Evolutionary conservation across 2,888 invertebrate genomes (phyloP).

Genomic region (Euspilapteryx auroguttella): DNA sequence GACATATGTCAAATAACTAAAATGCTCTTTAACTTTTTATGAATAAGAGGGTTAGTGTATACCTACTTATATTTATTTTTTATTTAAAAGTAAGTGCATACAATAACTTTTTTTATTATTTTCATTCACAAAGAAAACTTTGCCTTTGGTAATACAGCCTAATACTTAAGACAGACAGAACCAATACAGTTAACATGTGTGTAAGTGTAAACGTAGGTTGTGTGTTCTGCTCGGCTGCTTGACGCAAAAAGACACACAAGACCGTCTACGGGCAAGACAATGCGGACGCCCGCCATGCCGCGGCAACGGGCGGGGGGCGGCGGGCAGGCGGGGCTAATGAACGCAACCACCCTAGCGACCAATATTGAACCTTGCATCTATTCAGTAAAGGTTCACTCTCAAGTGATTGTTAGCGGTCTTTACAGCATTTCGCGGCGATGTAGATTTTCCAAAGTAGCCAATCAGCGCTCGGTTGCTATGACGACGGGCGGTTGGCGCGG

Average conservation of each 20-base stretch:
- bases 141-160: too few species aligned
- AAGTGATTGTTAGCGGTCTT: slow-evolving; percentile 17
- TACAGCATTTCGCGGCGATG: slow-evolving; percentile 18
- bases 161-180: too few species aligned
- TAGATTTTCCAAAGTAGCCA: slow-evolving; percentile 33
- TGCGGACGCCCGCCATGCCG: slow-evolving; percentile 38
- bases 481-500: slow-evolving; percentile 23
- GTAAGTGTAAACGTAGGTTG: neutral
- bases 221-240: slow-evolving; percentile 1
- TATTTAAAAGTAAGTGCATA: too few species aligned
- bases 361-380: too few species aligned
- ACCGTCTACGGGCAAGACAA: slow-evolving; percentile 16
- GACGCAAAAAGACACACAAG: slow-evolving; percentile 31
- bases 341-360: slow-evolving; percentile 12
- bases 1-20: too few species aligned
- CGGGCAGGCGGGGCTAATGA: slow-evolving; percentile 55
- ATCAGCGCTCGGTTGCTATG: slow-evolving; percentile 48
- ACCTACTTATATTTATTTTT: too few species aligned
- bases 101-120: too few species aligned
- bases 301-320: slow-evolving; percentile 44
- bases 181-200: too few species aligned
- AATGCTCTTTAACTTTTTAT: too few species aligned
- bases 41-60: too few species aligned
- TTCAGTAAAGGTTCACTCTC: slow-evolving; percentile 22
- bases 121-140: too few species aligned